phyloP scores from a whole-genome alignment of 2,888 invertebrate genomes.

The Drosophila recens region DNA sequence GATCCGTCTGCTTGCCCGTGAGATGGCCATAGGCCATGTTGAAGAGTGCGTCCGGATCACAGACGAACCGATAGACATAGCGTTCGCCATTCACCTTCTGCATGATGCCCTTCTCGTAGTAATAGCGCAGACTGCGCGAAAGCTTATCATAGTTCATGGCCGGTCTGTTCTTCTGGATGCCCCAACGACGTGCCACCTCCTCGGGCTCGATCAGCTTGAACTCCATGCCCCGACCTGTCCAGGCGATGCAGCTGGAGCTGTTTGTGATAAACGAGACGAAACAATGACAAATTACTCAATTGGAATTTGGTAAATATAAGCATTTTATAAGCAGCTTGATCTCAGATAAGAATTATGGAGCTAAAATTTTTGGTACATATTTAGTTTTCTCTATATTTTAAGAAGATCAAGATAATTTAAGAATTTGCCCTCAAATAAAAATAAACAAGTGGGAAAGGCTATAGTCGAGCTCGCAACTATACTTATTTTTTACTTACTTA shows the following conservation, averaged over 20 bases:
- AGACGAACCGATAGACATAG: slow-evolving; percentile 98
- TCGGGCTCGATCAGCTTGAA: slow-evolving; percentile 98
- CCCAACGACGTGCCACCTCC: slow-evolving; percentile 98
- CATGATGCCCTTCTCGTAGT: slow-evolving; percentile 99
- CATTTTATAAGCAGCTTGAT: too few relatives aligned
- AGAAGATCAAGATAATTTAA: too few relatives aligned
- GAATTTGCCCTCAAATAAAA: too few relatives aligned
- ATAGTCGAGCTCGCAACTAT: too few relatives aligned
- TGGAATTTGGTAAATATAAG: too few relatives aligned
- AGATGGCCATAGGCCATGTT: slow-evolving; percentile 90
- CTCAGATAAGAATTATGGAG: too few relatives aligned
- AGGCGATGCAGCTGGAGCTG: slow-evolving; percentile 94
- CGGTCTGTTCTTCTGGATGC: slow-evolving; percentile 97
- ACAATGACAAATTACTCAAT: too few relatives aligned
- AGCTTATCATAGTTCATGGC: slow-evolving; percentile 99
- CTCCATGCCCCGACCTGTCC: slow-evolving; percentile 98
- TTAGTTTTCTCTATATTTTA: too few relatives aligned
- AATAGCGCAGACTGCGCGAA: slow-evolving; percentile 96
- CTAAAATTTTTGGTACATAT: too few relatives aligned
- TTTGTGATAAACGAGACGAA: background rate
- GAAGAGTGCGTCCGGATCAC: slow-evolving; percentile 96
- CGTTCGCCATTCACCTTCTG: slow-evolving; percentile 98
- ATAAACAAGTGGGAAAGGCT: too few relatives aligned
- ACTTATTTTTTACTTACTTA: too few relatives aligned
- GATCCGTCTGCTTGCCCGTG: slow-evolving; percentile 61